phyloP scores from a whole-genome alignment of 2,888 invertebrate species.

The Melanostoma scalare region DNA sequence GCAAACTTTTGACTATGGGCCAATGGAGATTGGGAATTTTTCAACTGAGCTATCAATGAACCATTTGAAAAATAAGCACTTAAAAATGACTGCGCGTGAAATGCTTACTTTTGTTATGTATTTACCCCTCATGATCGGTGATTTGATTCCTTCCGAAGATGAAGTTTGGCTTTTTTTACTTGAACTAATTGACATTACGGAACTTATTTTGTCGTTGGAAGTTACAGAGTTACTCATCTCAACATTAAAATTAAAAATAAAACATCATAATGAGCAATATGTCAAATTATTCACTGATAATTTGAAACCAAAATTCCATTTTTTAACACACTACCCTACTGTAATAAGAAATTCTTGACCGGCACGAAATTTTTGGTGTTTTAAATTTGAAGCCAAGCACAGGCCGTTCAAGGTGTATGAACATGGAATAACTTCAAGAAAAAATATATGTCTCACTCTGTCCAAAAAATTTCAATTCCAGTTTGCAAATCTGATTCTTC shows the following conservation, averaged over 20 bases:
- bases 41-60: conserved; percentile 25
- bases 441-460: conserved; percentile 3
- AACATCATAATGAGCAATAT: conserved; percentile 28
- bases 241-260: conserved; percentile 8
- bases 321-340: no score
- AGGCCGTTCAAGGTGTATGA: not conserved
- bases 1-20: conserved; percentile 27
- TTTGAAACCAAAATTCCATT: no score
- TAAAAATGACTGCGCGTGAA: conserved; percentile 44
- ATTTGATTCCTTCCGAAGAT: no score
- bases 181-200: conserved; percentile 24
- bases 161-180: conserved; percentile 42
- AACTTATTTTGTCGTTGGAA: conserved; percentile 10
- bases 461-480: conserved; percentile 20
- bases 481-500: conserved; percentile 23
- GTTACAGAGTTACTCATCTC: conserved; percentile 8
- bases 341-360: no score
- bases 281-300: conserved; percentile 27
- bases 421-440: not conserved
- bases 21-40: conserved; percentile 21
- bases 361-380: no score
- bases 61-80: conserved; percentile 41
- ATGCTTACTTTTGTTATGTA: conserved; percentile 33
- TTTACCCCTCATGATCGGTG: conserved; percentile 42
- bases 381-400: no score